Evolutionary conservation across 1,140 invertebrate species (phyloP).

Genomic region (Papilio aristodemus): DNA sequence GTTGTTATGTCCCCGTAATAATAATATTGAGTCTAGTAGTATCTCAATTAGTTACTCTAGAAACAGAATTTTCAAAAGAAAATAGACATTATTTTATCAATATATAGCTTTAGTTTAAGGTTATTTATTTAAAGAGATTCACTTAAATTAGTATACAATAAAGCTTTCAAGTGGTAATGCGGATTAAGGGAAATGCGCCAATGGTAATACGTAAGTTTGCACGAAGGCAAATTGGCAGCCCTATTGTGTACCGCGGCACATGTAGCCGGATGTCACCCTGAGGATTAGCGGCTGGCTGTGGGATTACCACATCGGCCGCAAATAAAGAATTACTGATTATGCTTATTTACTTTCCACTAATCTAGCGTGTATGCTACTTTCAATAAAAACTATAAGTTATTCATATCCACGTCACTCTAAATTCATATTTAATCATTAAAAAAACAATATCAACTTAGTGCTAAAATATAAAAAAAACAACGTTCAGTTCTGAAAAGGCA

Average conservation of each 20-base stretch:
- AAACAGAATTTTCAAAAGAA: too few species aligned
- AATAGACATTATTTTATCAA: too few species aligned
- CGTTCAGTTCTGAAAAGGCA: constrained; percentile 5
- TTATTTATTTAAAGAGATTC: not conserved
- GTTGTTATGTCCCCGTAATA: too few species aligned
- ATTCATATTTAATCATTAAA: too few species aligned
- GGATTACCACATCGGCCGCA: constrained; percentile 79
- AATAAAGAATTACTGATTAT: constrained; percentile 80
- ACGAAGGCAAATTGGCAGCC: constrained; percentile 47
- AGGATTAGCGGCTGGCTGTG: constrained; percentile 78
- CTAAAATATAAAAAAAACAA: not conserved
- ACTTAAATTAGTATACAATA: not conserved
- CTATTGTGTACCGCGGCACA: constrained; percentile 55
- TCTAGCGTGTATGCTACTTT: not conserved
- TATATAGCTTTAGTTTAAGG: not conserved
- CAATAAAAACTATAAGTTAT: too few species aligned
- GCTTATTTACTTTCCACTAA: constrained; percentile 44
- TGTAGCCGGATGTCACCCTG: constrained; percentile 75
- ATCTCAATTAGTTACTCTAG: too few species aligned
- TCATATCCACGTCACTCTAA: too few species aligned
- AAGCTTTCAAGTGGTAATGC: constrained; percentile 14
- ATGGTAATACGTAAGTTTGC: not conserved
- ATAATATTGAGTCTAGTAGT: too few species aligned
- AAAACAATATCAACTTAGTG: too few species aligned
- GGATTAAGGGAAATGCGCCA: constrained; percentile 16